A percentile compares a stretch with the other conserved stretches of the same genome.
Evolutionary conservation across 2,113 vertebrate genomes (phyloP).

Genomic region (Nannobrachium achirus): DNA sequence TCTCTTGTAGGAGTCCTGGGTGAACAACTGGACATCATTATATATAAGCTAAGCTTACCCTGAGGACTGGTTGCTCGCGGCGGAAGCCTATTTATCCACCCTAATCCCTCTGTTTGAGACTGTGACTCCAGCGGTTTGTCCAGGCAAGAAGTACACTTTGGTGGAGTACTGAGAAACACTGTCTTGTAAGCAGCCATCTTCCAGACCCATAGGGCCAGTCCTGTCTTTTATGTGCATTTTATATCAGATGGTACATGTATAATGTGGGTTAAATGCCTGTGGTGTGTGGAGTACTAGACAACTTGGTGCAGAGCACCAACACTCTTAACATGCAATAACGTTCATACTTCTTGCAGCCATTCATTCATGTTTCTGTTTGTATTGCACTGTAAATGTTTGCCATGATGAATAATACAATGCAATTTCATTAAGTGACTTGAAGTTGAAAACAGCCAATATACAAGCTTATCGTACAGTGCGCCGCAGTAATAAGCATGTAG

Average conservation of each 20-base stretch:
- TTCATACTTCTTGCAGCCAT: slow-evolving; percentile 13
- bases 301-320: background rate
- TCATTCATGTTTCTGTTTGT: slow-evolving; percentile 31
- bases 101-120: slow-evolving; percentile 50
- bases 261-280: background rate
- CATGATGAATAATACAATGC: background rate
- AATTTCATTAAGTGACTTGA: slow-evolving; percentile 11
- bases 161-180: slow-evolving; percentile 61
- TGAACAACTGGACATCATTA: slow-evolving; percentile 40
- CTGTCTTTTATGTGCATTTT: slow-evolving; percentile 32
- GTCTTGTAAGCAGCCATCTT: slow-evolving; percentile 36
- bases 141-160: slow-evolving; percentile 17
- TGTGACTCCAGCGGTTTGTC: slow-evolving; percentile 40
- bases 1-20: slow-evolving; percentile 43
- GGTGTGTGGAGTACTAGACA: background rate
- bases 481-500: no score
- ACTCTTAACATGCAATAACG: slow-evolving; percentile 27
- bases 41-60: slow-evolving; percentile 32
- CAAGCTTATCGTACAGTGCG: no score
- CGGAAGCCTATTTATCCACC: slow-evolving; percentile 23
- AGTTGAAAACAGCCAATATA: no score
- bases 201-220: slow-evolving; percentile 12
- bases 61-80: slow-evolving; percentile 18
- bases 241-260: slow-evolving; percentile 16
- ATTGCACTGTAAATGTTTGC: slow-evolving; percentile 19